Conservation (phyloP, 2,888 invertebrate species). For the Oxycera nigricornis region DNA sequence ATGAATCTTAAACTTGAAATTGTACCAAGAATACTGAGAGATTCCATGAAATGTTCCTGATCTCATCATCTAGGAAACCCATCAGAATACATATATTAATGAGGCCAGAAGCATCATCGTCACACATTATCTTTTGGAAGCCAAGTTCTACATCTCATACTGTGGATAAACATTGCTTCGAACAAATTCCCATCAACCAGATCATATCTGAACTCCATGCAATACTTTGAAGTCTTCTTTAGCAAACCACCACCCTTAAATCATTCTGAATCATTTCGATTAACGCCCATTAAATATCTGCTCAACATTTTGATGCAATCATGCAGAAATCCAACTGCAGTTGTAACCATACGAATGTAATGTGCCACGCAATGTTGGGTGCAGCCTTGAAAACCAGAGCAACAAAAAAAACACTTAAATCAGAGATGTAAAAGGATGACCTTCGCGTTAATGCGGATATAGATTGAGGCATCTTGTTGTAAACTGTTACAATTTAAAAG, state of each 20-base stretch:
- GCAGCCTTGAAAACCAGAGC: slow-evolving; percentile 3
- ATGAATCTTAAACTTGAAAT: too few relatives aligned
- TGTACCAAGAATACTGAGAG: too few relatives aligned
- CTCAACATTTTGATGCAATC: not conserved
- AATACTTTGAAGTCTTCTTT: not conserved
- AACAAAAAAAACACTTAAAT: too few relatives aligned
- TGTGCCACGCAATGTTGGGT: not conserved
- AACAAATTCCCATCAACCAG: too few relatives aligned
- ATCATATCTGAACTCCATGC: too few relatives aligned
- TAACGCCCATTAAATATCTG: not conserved
- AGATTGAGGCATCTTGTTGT: not conserved
- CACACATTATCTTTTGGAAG: too few relatives aligned
- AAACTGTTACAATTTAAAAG: slow-evolving; percentile 14
- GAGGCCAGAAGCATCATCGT: too few relatives aligned
- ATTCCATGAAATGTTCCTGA: too few relatives aligned
- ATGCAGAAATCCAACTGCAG: not conserved
- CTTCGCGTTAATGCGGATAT: not conserved
- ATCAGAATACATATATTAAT: too few relatives aligned
- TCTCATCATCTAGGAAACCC: too few relatives aligned
- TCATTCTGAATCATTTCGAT: not conserved
- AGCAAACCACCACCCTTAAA: not conserved
- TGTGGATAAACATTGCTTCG: too few relatives aligned
- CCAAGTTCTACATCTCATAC: too few relatives aligned
- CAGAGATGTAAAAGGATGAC: not conserved
- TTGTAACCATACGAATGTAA: not conserved